Conservation (phyloP, 2,797 vertebrate species). For the Phoxinus dragarum region DNA sequence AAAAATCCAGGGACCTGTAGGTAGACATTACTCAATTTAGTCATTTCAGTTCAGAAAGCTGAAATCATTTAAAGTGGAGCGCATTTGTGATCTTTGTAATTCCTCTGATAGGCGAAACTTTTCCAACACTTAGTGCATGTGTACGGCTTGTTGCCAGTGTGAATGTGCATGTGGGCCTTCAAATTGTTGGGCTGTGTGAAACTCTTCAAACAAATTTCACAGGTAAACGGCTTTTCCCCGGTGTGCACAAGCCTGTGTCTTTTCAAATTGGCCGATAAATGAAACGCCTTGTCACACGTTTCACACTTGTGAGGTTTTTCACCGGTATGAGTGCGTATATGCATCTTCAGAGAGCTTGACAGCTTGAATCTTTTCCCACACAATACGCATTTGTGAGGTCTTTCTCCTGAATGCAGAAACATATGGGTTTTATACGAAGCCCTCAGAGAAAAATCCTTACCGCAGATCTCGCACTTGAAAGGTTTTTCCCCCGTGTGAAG, state of each 20-base stretch:
- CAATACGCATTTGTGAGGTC: conserved; percentile 54
- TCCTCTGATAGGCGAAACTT: conserved; percentile 65
- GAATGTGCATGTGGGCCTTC: conserved; percentile 82
- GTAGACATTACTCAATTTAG: not conserved
- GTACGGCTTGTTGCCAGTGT: conserved; percentile 78
- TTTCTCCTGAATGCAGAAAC: conserved; percentile 75
- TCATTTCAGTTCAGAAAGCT: not conserved
- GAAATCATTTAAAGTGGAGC: conserved; percentile 44
- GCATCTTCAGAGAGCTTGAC: conserved; percentile 61
- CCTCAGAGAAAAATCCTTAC: conserved; percentile 79
- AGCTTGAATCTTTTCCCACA: conserved; percentile 64
- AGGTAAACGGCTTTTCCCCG: conserved; percentile 73
- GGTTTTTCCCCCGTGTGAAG: conserved; percentile 71
- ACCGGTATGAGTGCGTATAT: conserved; percentile 74
- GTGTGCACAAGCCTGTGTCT: conserved; percentile 70
- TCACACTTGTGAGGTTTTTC: conserved; percentile 81
- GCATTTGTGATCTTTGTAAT: conserved; percentile 66
- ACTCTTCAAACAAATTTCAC: conserved; percentile 73
- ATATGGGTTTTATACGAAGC: conserved; percentile 78
- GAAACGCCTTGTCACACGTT: conserved; percentile 76
- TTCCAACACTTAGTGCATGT: conserved; percentile 73
- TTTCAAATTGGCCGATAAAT: conserved; percentile 77
- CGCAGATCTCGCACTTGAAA: conserved; percentile 76
- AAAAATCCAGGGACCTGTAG: not conserved
- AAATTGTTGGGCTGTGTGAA: conserved; percentile 82